Base-by-base conservation (phyloP, 2,888 invertebrate genomes). In the Nebria salina region DNA sequence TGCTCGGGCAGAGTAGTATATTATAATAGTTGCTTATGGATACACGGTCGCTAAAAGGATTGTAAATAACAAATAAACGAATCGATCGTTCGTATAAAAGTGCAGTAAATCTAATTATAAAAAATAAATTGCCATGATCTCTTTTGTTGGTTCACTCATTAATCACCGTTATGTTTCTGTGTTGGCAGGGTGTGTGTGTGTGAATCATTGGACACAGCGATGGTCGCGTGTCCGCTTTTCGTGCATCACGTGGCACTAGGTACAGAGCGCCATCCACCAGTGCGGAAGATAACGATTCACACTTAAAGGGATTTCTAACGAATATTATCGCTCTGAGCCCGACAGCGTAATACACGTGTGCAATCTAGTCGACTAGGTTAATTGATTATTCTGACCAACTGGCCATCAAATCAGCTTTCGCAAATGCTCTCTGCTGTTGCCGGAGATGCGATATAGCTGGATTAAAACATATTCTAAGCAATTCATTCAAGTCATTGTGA, bases 101-200 rank as follows among this genome's bases (percentile, higher is more conserved):
- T 79, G 79, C 79, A 79, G 74, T 79, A 86, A 87, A 87, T 87
- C 87, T 87, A 87, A 87, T 87, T 87, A 87, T 85, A 86, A 87
- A 86, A 87, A 87, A 87, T 87, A 87, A 87, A 87, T 87, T 87
- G 86, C 85, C 79, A 75, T 79, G 79, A 79, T 66, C 66, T 70
- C 5, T 34, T 2, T 70, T 25, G 15, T 70, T 26, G 2, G 13
- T 13, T 72, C 72, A 77, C 65, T 77, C 72, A 77, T 72, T 72
- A 77, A 72, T 34, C 34, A 34, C 34, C 34, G 34, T 34, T 8
- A 54, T 43, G 43, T 70, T 73, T 34, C 13, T 77, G 72, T 77
- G 77, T 65, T 13, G 75, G 34, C 65, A 42, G 65, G 11, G 64
- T 68, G 76, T 8, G 66, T 43, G 9, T 42, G 25, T 15, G 34